These are phyloP conservation scores for Mesitornis unicolor DNA, from an alignment of 2,113 vertebrate species.

Conservation along the genomic window DNA sequence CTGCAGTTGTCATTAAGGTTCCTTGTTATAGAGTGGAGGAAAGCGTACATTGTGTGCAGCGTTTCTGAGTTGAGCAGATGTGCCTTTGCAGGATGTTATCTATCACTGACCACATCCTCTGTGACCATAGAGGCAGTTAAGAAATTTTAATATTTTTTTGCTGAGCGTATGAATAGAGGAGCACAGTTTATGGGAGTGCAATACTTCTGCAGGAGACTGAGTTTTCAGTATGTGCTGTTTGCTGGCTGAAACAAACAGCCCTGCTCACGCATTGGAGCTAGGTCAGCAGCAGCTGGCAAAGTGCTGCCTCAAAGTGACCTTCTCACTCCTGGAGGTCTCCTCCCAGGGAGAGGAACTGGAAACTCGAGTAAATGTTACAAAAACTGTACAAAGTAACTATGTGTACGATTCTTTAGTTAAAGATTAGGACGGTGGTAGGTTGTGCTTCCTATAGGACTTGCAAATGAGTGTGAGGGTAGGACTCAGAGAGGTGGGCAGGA, in stretches of 20 bases:
- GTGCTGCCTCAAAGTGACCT: no score
- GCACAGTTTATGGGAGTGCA: fast-evolving
- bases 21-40: fast-evolving
- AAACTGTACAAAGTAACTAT: fast-evolving
- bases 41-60: fast-evolving
- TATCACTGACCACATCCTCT: neutral
- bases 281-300: fast-evolving
- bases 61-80: neutral
- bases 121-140: no score
- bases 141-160: neutral
- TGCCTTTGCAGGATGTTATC: neutral
- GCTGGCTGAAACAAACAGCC: fast-evolving
- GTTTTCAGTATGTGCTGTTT: fast-evolving
- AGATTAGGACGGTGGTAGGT: fast-evolving
- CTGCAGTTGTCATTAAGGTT: no score
- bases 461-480: neutral
- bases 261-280: fast-evolving
- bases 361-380: no score
- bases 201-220: fast-evolving
- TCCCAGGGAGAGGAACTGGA: neutral
- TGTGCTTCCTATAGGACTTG: neutral
- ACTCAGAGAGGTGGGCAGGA: fast-evolving
- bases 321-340: neutral
- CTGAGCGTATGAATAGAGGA: neutral
- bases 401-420: fast-evolving